Evolutionary conservation across 2,888 invertebrate species (phyloP), one percentile per base, ranked within the genome.

Genomic region (Sylvicola cinctus): DNA sequence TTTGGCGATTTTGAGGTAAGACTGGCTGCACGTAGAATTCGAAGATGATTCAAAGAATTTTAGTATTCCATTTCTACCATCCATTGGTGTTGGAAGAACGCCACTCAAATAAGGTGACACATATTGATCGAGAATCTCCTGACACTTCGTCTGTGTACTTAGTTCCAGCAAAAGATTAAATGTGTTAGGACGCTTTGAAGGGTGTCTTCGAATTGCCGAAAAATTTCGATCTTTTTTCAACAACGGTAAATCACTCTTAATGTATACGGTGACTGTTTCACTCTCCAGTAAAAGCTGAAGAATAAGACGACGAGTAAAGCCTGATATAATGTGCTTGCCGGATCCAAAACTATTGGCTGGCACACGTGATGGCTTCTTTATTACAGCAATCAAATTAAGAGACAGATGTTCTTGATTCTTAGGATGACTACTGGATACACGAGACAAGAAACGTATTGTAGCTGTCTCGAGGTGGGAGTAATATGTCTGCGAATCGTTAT

Each of bases 291-390:
- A 61, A 36, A 90, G 65, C 48, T 90, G 87, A 35, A 90, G 62
- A 42, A 90, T 74, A 37, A 91, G 61, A 34, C 88, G 70, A 17
- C 90, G 70, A 28, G 85, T 80, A 60, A 90, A 90, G 6, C 88
- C 87, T 0, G 83, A 79, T 48, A 90, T 78, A 10, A 52, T 48
- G 16, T 29, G 33, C 31, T 76, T 76, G 31, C 52, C 55, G 3
- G 54, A 49, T 34, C 55, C 56, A 8, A 8, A 20, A 8, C 8
- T 6, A 8, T 8, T 20, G 20, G 20, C 4, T 20, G 20, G 20
- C 44, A 36, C 46, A 46, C 40, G 36, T 3, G 39, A 30, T 27
- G 48, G 45, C 35, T 47, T 46, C 8, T 42, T 41, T 17, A 51
- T 50, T 15, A 57, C 56, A 11, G 55, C 50, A 23, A 58, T 58